These are phyloP conservation scores for Strigamia crassipes DNA, from an alignment of 2,888 invertebrate species.

Conservation along the genomic window DNA sequence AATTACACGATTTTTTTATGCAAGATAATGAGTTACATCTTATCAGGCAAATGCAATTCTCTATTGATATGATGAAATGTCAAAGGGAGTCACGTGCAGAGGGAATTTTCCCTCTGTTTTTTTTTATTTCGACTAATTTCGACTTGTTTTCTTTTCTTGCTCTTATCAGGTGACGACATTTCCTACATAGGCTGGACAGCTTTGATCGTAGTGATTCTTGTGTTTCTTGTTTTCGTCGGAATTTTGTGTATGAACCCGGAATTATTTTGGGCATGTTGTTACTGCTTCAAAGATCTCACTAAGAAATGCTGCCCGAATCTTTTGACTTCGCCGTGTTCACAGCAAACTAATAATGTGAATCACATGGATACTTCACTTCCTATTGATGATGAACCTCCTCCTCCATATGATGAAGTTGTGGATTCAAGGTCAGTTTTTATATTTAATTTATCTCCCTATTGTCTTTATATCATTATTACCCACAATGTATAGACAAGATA, in stretches of 20 bases:
- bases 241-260: not conserved
- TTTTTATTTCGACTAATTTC: not conserved
- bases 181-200: not conserved
- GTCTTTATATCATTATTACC: not conserved
- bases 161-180: not conserved
- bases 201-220: not conserved
- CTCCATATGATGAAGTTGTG: not conserved
- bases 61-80: too few relatives aligned
- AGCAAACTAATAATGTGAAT: not conserved
- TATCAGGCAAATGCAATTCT: too few relatives aligned
- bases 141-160: not conserved
- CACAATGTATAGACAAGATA: not conserved
- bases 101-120: not conserved
- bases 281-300: not conserved
- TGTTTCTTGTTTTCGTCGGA: not conserved
- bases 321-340: not conserved
- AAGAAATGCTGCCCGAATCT: not conserved
- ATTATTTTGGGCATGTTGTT: not conserved
- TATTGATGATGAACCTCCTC: not conserved
- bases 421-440: not conserved
- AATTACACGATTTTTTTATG: too few relatives aligned
- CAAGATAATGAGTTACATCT: too few relatives aligned
- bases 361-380: not conserved
- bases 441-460: not conserved
- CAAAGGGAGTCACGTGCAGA: too few relatives aligned